phyloP scores from a whole-genome alignment of 2,113 vertebrate species.

The Toxotes chatareus region DNA sequence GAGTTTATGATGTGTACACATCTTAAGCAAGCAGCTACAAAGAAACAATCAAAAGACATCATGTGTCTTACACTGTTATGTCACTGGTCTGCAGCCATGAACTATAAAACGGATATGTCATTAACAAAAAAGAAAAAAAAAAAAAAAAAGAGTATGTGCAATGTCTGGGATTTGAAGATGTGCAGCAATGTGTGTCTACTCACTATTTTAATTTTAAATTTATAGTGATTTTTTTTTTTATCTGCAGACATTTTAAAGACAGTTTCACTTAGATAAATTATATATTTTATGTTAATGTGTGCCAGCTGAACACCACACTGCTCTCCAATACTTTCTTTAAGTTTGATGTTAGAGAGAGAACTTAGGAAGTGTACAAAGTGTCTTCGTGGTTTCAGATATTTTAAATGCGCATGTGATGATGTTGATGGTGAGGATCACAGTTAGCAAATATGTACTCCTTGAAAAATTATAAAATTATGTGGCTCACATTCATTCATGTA shows the following conservation, averaged over 20 bases:
- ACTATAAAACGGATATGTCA: neutral
- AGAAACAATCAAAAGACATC: neutral
- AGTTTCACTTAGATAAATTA: no score
- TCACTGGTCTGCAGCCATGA: neutral
- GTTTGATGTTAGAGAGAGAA: neutral
- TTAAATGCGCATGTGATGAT: neutral
- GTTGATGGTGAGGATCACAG: neutral
- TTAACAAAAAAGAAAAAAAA: neutral
- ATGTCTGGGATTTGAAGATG: slow-evolving; percentile 19
- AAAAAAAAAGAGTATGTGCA: slow-evolving; percentile 11
- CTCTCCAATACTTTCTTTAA: no score
- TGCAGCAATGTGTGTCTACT: slow-evolving; percentile 2
- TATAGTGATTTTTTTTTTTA: neutral
- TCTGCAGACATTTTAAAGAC: no score
- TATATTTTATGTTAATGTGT: no score
- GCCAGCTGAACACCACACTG: no score
- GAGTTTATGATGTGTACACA: neutral
- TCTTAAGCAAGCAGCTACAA: neutral
- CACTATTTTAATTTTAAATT: slow-evolving; percentile 21
- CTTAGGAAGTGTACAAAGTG: no score
- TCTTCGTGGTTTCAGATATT: neutral
- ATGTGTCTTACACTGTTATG: neutral
- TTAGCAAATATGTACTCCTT: slow-evolving; percentile 1
- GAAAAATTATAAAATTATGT: neutral
- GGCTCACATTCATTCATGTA: slow-evolving; percentile 1